phyloP scores from a whole-genome alignment of 2,113 vertebrate genomes.

The Helogale parvula region DNA sequence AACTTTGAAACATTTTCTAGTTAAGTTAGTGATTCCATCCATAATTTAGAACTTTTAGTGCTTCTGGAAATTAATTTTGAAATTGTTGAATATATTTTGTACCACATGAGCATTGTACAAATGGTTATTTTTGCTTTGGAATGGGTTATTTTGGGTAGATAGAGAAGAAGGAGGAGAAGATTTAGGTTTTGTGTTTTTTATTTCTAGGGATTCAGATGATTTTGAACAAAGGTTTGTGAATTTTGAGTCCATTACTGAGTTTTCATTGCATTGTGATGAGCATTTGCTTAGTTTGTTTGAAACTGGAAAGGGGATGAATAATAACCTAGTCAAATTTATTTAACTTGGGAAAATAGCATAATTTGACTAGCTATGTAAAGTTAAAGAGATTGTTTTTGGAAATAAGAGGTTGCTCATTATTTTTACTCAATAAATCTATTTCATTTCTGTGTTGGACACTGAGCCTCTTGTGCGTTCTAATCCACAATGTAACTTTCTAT shows the following conservation, averaged over 20 bases:
- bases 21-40: neutral
- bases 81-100: neutral
- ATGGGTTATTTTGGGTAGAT: neutral
- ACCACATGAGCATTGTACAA: neutral
- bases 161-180: neutral
- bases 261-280: neutral
- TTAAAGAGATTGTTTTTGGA: neutral
- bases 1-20: neutral
- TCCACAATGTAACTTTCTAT: neutral
- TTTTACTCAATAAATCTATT: neutral
- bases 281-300: neutral
- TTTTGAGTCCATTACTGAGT: neutral
- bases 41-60: neutral
- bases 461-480: neutral
- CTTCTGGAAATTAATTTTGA: neutral
- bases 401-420: neutral
- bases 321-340: neutral
- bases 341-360: neutral
- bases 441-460: neutral
- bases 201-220: neutral
- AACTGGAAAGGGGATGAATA: neutral
- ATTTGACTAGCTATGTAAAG: neutral
- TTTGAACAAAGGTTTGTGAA: neutral
- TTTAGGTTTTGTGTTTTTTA: constrained; percentile 1
- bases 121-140: neutral